Conservation (phyloP, 2,797 vertebrate species). For the Catostomus latipinnis region DNA sequence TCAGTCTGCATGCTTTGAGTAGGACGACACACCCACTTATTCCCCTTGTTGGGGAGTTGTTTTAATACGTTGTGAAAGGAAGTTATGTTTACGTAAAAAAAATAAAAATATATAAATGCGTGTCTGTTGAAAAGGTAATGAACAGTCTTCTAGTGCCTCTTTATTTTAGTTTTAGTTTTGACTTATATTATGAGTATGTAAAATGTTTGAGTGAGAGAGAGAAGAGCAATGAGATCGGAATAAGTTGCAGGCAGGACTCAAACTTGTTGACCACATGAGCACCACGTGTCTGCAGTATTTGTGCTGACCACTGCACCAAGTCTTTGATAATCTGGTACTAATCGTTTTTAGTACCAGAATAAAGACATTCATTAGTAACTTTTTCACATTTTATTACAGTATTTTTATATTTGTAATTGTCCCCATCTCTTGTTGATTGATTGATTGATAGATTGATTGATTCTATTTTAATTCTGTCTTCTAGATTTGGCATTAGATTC, state of each 20-base stretch:
- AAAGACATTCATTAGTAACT: background rate
- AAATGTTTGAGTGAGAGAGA: too few relatives aligned
- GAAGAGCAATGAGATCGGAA: background rate
- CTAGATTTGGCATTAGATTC: constrained; percentile 92
- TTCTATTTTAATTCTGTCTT: constrained; percentile 26
- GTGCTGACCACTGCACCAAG: background rate
- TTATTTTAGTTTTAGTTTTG: too few relatives aligned
- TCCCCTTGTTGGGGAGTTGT: background rate
- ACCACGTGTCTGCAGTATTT: background rate
- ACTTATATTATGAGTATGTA: background rate
- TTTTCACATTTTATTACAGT: background rate
- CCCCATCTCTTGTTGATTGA: background rate
- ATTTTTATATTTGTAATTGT: background rate
- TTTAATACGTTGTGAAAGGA: constrained; percentile 2
- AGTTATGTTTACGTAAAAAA: background rate
- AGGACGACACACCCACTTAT: background rate
- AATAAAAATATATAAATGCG: too few relatives aligned
- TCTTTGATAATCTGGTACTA: background rate
- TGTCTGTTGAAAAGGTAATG: too few relatives aligned
- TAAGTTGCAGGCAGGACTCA: background rate
- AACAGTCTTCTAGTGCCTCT: too few relatives aligned
- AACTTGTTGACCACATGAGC: background rate
- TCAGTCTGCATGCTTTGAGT: background rate
- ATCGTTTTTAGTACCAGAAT: too few relatives aligned
- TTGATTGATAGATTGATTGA: background rate